These are phyloP conservation scores for Unio delphinus DNA, from an alignment of 2,888 invertebrate genomes.

Conservation along the genomic window DNA sequence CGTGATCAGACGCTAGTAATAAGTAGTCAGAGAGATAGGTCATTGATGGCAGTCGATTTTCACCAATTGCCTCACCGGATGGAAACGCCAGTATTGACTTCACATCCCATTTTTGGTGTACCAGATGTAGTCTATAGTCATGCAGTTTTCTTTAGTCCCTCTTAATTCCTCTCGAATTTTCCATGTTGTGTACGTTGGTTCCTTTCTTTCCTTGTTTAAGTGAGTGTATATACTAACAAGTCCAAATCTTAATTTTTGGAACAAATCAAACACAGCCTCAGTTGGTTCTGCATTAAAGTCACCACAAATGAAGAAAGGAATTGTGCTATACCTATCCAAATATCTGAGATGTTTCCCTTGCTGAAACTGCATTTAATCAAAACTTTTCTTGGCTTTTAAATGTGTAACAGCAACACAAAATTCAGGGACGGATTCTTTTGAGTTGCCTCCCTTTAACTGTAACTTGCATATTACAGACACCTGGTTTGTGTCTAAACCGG, in stretches of 20 bases:
- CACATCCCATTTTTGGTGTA: no score
- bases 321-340: constrained; percentile 31
- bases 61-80: no score
- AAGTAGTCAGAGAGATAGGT: no score
- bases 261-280: constrained; percentile 80
- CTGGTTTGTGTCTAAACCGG: no score
- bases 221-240: neutral
- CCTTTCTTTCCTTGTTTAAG: no score
- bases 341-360: constrained; percentile 27
- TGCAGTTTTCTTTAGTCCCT: no score
- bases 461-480: constrained; percentile 76
- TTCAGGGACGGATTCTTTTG: constrained; percentile 74
- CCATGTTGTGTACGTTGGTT: no score
- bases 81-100: no score
- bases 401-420: constrained; percentile 82
- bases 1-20: no score
- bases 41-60: no score
- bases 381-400: constrained; percentile 81
- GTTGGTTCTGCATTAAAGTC: constrained; percentile 85
- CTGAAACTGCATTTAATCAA: constrained; percentile 38
- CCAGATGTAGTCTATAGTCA: no score
- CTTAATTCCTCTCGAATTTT: no score
- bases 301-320: constrained; percentile 80
- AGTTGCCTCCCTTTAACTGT: constrained; percentile 16
- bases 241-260: constrained; percentile 64